Conservation (phyloP, 2,888 invertebrate genomes). For the Phyllotreta striolata region DNA sequence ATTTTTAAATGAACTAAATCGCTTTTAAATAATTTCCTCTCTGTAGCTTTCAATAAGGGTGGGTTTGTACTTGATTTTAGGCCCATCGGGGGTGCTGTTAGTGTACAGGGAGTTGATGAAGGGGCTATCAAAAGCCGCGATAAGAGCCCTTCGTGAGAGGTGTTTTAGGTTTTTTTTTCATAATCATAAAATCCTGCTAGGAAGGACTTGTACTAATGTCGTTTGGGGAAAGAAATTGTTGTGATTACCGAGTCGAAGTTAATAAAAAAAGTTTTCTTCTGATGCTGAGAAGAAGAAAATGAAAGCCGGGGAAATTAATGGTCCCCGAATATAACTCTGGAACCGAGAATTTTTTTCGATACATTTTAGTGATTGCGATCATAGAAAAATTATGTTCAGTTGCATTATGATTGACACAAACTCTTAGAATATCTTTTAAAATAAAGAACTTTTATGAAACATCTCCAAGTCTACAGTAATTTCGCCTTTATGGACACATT, state of each 20-base stretch:
- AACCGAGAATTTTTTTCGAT: constrained; percentile 21
- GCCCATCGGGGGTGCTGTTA: constrained; percentile 28
- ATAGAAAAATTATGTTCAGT: too few relatives aligned
- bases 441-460: neutral
- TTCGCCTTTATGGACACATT: constrained; percentile 28
- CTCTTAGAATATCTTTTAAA: neutral
- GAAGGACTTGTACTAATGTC: too few relatives aligned
- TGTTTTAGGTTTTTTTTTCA: too few relatives aligned
- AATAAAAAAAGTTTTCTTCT: constrained; percentile 12
- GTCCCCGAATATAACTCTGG: constrained; percentile 18
- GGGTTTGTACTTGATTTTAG: constrained; percentile 23
- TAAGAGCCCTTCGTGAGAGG: constrained; percentile 24
- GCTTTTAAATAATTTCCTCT: too few relatives aligned
- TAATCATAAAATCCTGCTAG: too few relatives aligned
- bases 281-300: constrained; percentile 7
- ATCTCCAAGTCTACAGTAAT: neutral
- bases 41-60: constrained; percentile 16
- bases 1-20: too few relatives aligned
- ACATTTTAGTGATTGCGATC: too few relatives aligned
- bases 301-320: constrained; percentile 22
- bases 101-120: constrained; percentile 27
- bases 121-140: constrained; percentile 28
- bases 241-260: neutral
- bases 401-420: too few relatives aligned
- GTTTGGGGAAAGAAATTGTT: too few relatives aligned